Conservation (phyloP, 2,113 vertebrate species). For the Syngnathus typhle region DNA sequence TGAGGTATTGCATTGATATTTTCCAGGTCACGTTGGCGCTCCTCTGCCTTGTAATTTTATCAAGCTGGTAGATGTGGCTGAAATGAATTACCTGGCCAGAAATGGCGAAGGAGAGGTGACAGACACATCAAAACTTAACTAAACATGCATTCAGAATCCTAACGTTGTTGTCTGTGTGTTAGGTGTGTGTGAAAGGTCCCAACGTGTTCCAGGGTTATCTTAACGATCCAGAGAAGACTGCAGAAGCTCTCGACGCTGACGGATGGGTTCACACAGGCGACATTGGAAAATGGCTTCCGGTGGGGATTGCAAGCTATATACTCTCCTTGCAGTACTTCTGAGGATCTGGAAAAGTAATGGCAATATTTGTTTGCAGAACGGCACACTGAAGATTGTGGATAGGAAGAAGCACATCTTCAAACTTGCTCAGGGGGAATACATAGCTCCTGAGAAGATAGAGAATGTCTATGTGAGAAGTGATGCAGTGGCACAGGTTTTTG, state of each 20-base stretch:
- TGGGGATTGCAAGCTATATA: constrained; percentile 48
- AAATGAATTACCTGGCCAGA: constrained; percentile 89
- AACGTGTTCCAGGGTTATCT: constrained; percentile 89
- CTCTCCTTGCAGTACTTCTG: not conserved
- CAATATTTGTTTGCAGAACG: constrained; percentile 75
- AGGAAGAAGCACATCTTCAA: constrained; percentile 98
- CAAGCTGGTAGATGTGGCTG: constrained; percentile 88
- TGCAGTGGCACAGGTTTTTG: constrained; percentile 84
- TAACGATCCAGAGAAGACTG: constrained; percentile 85
- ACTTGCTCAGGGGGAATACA: constrained; percentile 94
- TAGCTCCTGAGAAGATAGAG: constrained; percentile 96
- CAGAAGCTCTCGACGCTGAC: constrained; percentile 81
- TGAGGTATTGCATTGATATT: not conserved
- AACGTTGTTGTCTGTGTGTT: not conserved
- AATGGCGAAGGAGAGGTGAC: constrained; percentile 91
- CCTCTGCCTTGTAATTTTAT: constrained; percentile 86
- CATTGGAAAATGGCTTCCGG: constrained; percentile 90
- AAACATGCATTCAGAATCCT: not conserved
- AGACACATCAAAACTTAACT: not conserved
- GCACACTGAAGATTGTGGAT: constrained; percentile 93
- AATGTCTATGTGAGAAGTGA: constrained; percentile 83
- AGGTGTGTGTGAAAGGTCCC: constrained; percentile 90
- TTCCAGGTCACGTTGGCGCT: constrained; percentile 87
- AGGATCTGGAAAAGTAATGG: not conserved
- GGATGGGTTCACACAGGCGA: constrained; percentile 96